Evolutionary conservation across 1,140 invertebrate species (phyloP).

Genomic region (Scaptomyza hsui): DNA sequence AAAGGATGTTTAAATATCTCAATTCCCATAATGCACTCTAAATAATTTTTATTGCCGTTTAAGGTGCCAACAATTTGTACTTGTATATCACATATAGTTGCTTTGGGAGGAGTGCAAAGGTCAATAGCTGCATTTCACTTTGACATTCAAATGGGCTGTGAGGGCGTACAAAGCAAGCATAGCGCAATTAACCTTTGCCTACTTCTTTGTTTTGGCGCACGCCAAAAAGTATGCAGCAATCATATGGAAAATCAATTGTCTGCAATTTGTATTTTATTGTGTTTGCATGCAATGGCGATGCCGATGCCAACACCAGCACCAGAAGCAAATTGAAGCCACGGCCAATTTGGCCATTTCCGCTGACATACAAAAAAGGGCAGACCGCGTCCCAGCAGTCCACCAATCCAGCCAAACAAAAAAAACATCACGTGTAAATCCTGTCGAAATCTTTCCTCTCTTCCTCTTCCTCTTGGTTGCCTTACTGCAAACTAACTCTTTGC

Average conservation of each 20-base stretch:
- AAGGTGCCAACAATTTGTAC: constrained; percentile 27
- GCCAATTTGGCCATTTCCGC: constrained; percentile 79
- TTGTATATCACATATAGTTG: neutral
- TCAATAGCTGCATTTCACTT: constrained; percentile 50
- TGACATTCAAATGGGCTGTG: constrained; percentile 54
- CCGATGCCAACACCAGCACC: neutral
- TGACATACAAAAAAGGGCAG: constrained; percentile 56
- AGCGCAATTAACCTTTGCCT: constrained; percentile 70
- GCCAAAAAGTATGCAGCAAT: constrained; percentile 46
- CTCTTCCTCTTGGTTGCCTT: neutral
- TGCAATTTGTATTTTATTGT: constrained; percentile 79
- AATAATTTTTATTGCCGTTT: constrained; percentile 29
- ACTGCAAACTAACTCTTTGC: constrained; percentile 12
- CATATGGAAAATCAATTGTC: constrained; percentile 83
- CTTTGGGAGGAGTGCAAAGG: constrained; percentile 18
- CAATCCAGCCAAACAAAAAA: neutral
- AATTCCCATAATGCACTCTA: neutral
- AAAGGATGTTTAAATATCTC: constrained; percentile 40
- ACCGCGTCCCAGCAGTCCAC: constrained; percentile 1
- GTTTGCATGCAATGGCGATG: constrained; percentile 48
- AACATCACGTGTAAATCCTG: neutral
- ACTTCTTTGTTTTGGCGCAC: constrained; percentile 43
- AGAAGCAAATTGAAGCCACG: constrained; percentile 74
- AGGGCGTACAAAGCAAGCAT: constrained; percentile 15
- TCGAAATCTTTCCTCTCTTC: neutral